Evolutionary conservation across 1,140 invertebrate species (phyloP).

Genomic region (Calliopsis andreniformis): DNA sequence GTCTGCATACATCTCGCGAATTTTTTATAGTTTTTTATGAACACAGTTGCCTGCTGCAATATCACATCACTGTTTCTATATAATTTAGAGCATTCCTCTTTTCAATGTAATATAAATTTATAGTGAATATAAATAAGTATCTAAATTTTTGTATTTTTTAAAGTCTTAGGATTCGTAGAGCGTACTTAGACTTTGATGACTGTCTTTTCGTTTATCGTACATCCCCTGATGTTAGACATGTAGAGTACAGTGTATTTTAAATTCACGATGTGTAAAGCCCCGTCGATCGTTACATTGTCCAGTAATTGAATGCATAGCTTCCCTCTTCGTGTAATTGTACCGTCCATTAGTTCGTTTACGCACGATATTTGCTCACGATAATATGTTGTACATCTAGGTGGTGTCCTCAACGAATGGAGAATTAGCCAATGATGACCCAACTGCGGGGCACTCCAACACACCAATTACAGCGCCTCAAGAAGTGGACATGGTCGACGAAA

Average conservation of each 20-base stretch:
- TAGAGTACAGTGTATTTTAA: conserved; percentile 13
- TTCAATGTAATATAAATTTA: no score
- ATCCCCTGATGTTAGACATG: conserved; percentile 17
- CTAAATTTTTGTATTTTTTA: no score
- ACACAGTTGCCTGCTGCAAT: no score
- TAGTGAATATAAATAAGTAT: no score
- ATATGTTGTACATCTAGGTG: conserved; percentile 86
- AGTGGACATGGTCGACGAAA: conserved; percentile 95
- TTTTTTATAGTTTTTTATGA: no score
- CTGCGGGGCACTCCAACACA: conserved; percentile 97
- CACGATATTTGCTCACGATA: conserved; percentile 1
- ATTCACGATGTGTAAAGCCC: conserved; percentile 9
- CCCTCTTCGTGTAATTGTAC: neutral
- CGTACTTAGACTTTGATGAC: no score
- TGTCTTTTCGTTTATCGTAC: conserved; percentile 11
- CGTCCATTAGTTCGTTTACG: neutral
- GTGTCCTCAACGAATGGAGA: conserved; percentile 98
- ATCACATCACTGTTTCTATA: no score
- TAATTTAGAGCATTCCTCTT: no score
- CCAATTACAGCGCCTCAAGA: conserved; percentile 96
- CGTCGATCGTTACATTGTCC: conserved; percentile 10
- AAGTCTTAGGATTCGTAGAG: no score
- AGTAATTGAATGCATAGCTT: conserved; percentile 7
- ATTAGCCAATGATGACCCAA: conserved; percentile 96
- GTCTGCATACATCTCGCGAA: no score